Base-by-base conservation (phyloP, 2,113 vertebrate species). In the Sula dactylatra region DNA sequence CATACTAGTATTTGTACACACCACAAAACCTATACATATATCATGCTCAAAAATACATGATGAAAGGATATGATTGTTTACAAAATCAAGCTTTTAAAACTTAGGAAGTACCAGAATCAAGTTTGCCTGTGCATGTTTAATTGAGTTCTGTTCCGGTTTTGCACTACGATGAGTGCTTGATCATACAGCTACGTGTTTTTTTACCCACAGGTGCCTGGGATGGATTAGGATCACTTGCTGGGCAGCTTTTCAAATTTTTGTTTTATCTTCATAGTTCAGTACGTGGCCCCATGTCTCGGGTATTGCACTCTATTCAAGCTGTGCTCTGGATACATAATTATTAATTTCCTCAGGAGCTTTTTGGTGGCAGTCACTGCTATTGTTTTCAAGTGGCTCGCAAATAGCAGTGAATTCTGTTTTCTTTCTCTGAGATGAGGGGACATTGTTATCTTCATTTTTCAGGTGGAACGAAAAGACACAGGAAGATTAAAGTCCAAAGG, bases 171-270 rank as follows among this genome's bases (percentile, higher is more conserved):
- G 81, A 93, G 13, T 15, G 9, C 62, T 85, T n/a, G 79, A 76
- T 96, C 2, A 1, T 90, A 92, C 0, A 13, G 58, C 62, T 95
- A 87, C 45, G 16, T 69, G 32, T 56, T 86, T 96, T 96, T 90
- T 96, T 93, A 82, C 55, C 67, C 85, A 92, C 87, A 92, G 94
- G 90, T 97, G 93, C 50, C 85, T 83, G 71, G 66, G 50, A 80
- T n/a, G 93, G 96, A 95, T 96, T 97, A 94, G 88, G 92, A 97
- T 96, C 85, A 70, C 93, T 96, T 90, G 71, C 92, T 96, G 92
- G 90, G 94, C 87, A 95, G 92, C 62, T 95, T 96, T 95, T 96
- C 94, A 96, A 66, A 90, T 94, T 90, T 96, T 84, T 95, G 44
- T 93, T 96, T 97, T 97, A 96, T 96, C 96, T 95, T 93, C 49